Base-by-base conservation (phyloP, 2,888 invertebrate species). In the Invenusta paracnida region DNA sequence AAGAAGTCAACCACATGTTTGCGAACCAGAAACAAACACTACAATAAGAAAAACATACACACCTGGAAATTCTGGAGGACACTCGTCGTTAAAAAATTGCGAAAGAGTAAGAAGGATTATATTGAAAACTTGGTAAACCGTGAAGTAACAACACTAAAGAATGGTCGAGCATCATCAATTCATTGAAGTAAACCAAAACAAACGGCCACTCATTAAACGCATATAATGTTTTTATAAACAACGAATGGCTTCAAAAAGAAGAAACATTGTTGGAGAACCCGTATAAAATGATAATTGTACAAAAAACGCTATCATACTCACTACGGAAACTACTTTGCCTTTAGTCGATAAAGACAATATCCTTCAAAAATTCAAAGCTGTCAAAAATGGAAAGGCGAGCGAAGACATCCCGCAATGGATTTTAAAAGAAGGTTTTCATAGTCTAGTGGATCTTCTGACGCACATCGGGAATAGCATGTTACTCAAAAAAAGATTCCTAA, bases 331-430 rank as follows among this genome's bases (percentile, higher is more conserved):
- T 11, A 48, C 48, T 17, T 48, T 48, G 17, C 48, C 48, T 48
- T 48, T 48, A 48, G 17, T 48, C 48, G 17, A 48, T 48, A 48
- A 48, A 48, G 48, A 48, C 48, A 48, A 11, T 48, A 48, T 48
- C 17, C 48, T 48, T 17, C 48, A 48, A 17, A 48, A 48, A 48
- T 17, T 48, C 48, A 73, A 23, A 13, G 73, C 73, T 73, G 73
- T 73, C 5, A 73, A 73, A 73, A 73, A 73, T 73, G 73, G 73
- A 73, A 73, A 73, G 73, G 73, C 73, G 73, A 73, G 73, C 73
- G 23, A 73, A 73, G 73, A 73, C 25, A 73, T 73, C 5, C 73
- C 27, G 17, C 73, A 73, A 73, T 73, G 73, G 73, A 73, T 73
- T 73, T 73, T 25, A 23, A 73, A 73, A 73, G 73, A 73, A 73